A percentile compares a stretch with the other conserved stretches of the same genome.
These are phyloP conservation scores for Enteromius treurensis DNA, from an alignment of 2,797 vertebrate genomes.

Conservation along the genomic window DNA sequence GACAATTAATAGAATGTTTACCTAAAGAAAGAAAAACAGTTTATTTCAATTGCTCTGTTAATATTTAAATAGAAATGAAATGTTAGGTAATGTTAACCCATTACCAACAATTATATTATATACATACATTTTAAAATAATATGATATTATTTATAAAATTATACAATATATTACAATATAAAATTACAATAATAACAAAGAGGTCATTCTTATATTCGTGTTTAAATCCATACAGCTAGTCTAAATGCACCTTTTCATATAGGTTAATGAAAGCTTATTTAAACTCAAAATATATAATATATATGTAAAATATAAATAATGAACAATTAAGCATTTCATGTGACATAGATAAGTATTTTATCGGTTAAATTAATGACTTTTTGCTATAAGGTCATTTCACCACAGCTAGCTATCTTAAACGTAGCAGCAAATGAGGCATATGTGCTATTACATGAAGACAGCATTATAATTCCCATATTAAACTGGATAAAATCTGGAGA, in stretches of 20 bases:
- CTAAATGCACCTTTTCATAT: background rate
- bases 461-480: background rate
- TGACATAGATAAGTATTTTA: background rate
- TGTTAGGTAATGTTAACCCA: background rate
- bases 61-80: background rate
- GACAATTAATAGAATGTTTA: background rate
- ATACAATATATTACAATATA: too few relatives aligned
- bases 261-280: background rate
- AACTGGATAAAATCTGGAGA: background rate
- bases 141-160: background rate
- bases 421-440: background rate
- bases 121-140: background rate
- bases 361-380: background rate
- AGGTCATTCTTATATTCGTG: background rate
- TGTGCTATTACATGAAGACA: background rate
- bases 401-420: background rate
- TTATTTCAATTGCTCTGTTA: background rate
- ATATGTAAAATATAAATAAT: background rate
- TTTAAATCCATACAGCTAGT: background rate
- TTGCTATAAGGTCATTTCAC: conserved; percentile 19
- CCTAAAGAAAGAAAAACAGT: background rate
- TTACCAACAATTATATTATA: background rate
- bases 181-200: background rate
- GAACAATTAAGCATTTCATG: too few relatives aligned
- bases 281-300: too few relatives aligned